These are phyloP conservation scores for Acleris sparsana DNA, from an alignment of 2,888 invertebrate genomes.

Conservation along the genomic window DNA sequence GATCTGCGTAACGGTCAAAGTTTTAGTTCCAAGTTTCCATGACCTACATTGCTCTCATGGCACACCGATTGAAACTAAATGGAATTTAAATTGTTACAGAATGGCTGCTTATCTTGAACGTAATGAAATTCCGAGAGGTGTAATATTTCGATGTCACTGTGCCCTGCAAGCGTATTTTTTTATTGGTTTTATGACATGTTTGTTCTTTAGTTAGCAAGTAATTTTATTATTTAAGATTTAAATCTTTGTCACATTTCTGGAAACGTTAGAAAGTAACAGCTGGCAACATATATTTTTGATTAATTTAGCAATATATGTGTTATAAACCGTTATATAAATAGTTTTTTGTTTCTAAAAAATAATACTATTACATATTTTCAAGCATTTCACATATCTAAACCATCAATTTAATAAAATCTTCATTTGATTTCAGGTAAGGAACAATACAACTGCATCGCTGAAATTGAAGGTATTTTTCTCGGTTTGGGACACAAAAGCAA, in stretches of 20 bases:
- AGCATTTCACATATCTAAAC: too few relatives aligned
- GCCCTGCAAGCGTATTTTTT: conserved; percentile 4
- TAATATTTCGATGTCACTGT: conserved; percentile 19
- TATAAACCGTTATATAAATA: too few relatives aligned
- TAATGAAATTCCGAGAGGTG: conserved; percentile 33
- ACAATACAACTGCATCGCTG: conserved; percentile 22
- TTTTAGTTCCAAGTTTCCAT: conserved; percentile 28
- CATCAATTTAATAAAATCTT: neutral
- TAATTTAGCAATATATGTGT: too few relatives aligned
- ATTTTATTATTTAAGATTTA: too few relatives aligned
- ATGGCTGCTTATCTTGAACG: conserved; percentile 28
- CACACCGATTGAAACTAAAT: conserved; percentile 33
- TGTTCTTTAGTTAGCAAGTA: too few relatives aligned
- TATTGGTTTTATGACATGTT: neutral
- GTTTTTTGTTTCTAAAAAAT: too few relatives aligned
- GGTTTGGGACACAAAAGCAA: conserved; percentile 18
- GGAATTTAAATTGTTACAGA: conserved; percentile 32
- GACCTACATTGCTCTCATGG: conserved; percentile 29
- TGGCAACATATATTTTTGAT: too few relatives aligned
- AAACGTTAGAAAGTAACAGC: too few relatives aligned
- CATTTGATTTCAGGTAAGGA: conserved; percentile 64
- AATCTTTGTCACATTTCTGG: too few relatives aligned
- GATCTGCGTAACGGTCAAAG: conserved; percentile 32
- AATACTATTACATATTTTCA: too few relatives aligned
- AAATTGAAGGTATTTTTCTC: conserved; percentile 19